Evolutionary conservation across 35 echinoderm and acorn worm genomes (phyloP).

Genomic region (Stichopus chloronotus): DNA sequence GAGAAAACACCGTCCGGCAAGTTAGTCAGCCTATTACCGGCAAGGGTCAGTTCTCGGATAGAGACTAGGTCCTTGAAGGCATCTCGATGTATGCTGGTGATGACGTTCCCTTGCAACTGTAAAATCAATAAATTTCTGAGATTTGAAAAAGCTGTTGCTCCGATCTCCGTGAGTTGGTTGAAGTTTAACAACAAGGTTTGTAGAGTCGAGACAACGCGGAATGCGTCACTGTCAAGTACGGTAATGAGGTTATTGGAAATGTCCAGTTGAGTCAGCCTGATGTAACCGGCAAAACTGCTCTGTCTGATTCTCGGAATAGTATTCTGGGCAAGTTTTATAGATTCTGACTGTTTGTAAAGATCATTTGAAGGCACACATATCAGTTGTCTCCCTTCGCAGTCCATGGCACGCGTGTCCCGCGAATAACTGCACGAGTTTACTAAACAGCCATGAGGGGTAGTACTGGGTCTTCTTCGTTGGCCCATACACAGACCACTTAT

Average conservation of each 20-base stretch:
- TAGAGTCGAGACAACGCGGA: conserved; percentile 37
- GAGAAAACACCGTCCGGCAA: conserved; percentile 75
- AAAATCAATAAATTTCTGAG: conserved; percentile 62
- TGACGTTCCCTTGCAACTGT: conserved; percentile 79
- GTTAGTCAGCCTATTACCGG: conserved; percentile 67
- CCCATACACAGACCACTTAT: background rate
- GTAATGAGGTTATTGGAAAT: conserved; percentile 77
- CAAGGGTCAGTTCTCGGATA: conserved; percentile 74
- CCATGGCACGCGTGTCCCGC: conserved; percentile 49
- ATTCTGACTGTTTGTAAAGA: conserved; percentile 32
- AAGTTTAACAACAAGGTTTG: conserved; percentile 65
- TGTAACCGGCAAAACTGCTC: conserved; percentile 58
- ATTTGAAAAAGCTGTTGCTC: conserved; percentile 53
- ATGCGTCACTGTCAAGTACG: conserved; percentile 52
- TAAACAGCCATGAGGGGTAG: conserved; percentile 1
- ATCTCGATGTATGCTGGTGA: conserved; percentile 57
- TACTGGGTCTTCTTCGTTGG: background rate
- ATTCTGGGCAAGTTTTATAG: conserved; percentile 80
- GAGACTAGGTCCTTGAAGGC: conserved; percentile 69
- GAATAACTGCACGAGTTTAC: conserved; percentile 56
- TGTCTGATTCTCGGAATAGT: conserved; percentile 40
- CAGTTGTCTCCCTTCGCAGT: conserved; percentile 73
- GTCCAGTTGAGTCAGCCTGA: conserved; percentile 63
- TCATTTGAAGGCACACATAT: conserved; percentile 58
- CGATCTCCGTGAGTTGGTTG: conserved; percentile 71